Evolutionary conservation across 2,888 invertebrate species (phyloP), one percentile per base, ranked within the genome.

Genomic region (Diachrysia chrysitis): DNA sequence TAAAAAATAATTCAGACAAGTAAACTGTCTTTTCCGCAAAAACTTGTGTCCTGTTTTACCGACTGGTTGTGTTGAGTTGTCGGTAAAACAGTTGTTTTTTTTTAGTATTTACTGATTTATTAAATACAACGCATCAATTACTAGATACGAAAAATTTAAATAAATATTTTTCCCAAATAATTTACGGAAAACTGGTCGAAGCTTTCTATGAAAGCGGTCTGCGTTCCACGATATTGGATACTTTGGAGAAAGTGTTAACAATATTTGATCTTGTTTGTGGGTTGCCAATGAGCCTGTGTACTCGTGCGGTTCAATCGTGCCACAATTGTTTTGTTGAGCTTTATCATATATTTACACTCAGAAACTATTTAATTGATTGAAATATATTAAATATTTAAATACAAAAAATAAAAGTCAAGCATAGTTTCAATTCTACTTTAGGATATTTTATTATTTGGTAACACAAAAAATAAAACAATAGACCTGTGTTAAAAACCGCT

Each of bases 281-380:
- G 37, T 64, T 54, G 23, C 19, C 37, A 63, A 55, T 74, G 59
- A 78, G 74, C 59, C 55, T 59, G 59, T 54, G 58, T 53, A 42
- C 42, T 73, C 37, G 53, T 78, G 79, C 69, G 79, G 74, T 63
- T 63, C 62, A 56, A 53, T 68, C 46, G 23, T 61, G n/a, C 25
- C 46, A 57, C 57, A 67, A 73, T 67, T 59, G 51, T 10, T 66
- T 73, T 53, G 60, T n/a, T 65, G 37, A 42, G 57, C 59, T 77
- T 21, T 12, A 63, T 37, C 0, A 46, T 54, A 60, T 53, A 16
- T 72, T 53, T 23, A 54, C 16, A 23, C 17, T 63, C 17, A 60
- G 19, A 37, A 73, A 54, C 25, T 7, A 10, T 48, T 48, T 46
- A 3, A 2, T 46, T 46, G 17, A 17, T 46, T 46, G 6, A 5